Evolutionary conservation across 2,113 vertebrate species (phyloP), one percentile per base, ranked within the genome.

Genomic region (Campylorhamphus procurvoides): DNA sequence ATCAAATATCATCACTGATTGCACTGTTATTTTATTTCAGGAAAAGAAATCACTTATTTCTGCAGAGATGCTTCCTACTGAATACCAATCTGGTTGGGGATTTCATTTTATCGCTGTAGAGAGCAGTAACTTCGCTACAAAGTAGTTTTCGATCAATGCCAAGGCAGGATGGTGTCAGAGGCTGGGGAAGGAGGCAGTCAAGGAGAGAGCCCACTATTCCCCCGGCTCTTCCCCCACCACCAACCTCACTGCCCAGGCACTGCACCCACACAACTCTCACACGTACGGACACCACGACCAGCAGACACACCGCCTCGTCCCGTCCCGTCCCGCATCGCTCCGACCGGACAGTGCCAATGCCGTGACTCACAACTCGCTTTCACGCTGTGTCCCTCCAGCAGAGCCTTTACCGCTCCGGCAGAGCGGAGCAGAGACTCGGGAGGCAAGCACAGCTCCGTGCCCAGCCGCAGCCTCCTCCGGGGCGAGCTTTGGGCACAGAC

Each of bases 351-450:
- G 7, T 11, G 22, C 42, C 59, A 67, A 25, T 64, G 53, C 1
- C 47, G 13, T 4, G 29, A 29, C 22, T 49, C 69, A 23, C 85
- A 40, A 53, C n/a, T 35, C 31, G n/a, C 16, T 23, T 62, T 25
- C 67, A 60, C 19, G 33, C 39, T 8, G 35, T 35, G 12, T 7
- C 29, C 60, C 44, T 9, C 40, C 10, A 13, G 40, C 59, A 4
- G 73, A 86, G 39, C 80, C 88, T 33, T 12, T 8, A 9, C 31
- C 56, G 18, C 1, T 11, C 47, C 31, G 13, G 9, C 4, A 1
- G 47, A 1, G 7, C 33, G 10, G n/a, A 27, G 44, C 1, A 29
- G 31, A 0, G 46, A 28, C 0, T 0, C 2, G 9, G 24, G 46
- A 31, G 31, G 44, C 71, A 6, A 3, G 16, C 8, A 1, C 29